phyloP scores from a whole-genome alignment of 2,888 invertebrate genomes.

The Formica aserva region DNA sequence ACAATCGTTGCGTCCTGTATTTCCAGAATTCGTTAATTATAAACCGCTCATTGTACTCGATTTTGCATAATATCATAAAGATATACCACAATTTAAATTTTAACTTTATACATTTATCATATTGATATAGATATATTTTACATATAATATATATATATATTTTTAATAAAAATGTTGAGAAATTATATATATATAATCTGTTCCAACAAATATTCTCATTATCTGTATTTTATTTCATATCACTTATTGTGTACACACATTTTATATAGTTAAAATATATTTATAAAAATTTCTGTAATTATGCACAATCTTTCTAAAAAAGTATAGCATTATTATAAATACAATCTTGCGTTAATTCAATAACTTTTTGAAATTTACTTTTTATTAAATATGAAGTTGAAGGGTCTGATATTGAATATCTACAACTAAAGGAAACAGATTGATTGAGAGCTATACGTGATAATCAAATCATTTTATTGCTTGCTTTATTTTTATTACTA shows the following conservation, averaged over 20 bases:
- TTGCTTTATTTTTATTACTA: too few relatives aligned
- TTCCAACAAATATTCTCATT: neutral
- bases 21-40: conserved; percentile 10
- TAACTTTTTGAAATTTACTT: neutral
- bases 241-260: neutral
- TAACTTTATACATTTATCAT: conserved; percentile 28
- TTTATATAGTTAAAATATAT: neutral
- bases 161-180: conserved; percentile 24
- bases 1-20: neutral
- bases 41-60: neutral
- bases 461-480: too few relatives aligned
- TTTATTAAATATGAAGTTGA: neutral
- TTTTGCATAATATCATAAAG: neutral
- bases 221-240: neutral
- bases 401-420: too few relatives aligned
- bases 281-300: conserved; percentile 7
- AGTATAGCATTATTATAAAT: neutral
- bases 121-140: conserved; percentile 8
- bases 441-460: too few relatives aligned
- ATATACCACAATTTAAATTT: conserved; percentile 1
- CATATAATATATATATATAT: conserved; percentile 25
- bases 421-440: too few relatives aligned
- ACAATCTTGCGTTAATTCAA: neutral
- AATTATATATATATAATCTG: neutral
- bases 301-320: neutral